phyloP scores from a whole-genome alignment of 2,113 vertebrate species.

The Myiopsitta monachus region DNA sequence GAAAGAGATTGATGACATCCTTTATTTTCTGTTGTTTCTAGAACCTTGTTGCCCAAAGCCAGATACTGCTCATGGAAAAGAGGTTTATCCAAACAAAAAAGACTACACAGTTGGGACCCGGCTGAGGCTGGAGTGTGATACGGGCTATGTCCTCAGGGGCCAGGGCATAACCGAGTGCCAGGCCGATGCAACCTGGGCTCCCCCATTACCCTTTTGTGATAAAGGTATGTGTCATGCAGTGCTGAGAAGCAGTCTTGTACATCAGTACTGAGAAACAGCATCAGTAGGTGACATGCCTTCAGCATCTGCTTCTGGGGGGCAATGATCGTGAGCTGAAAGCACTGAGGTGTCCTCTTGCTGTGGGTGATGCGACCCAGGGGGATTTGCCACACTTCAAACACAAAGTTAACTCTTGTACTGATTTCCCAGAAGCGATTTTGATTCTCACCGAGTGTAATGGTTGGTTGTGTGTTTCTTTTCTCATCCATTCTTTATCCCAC shows the following conservation, averaged over 20 bases:
- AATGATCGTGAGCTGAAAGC: background rate
- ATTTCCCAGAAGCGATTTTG: background rate
- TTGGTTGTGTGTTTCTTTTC: fast-evolving
- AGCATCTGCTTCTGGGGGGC: background rate
- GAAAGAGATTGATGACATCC: background rate
- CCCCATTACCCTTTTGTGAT: constrained; percentile 27
- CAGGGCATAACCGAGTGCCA: background rate
- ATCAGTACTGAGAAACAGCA: fast-evolving
- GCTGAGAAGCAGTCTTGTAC: background rate
- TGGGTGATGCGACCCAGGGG: background rate
- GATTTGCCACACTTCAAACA: fast-evolving
- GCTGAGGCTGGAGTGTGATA: background rate
- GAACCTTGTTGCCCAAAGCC: background rate
- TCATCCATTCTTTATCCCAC: background rate
- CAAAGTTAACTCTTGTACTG: fast-evolving
- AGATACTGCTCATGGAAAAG: background rate
- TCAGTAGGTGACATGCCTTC: background rate
- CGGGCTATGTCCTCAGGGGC: constrained; percentile 12
- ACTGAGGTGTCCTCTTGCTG: background rate
- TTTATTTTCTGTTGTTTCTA: background rate
- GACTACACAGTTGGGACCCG: background rate
- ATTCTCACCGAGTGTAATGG: background rate
- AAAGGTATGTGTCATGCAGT: background rate
- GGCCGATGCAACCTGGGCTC: constrained; percentile 25
- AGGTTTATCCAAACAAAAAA: fast-evolving